Evolutionary conservation across 2,888 invertebrate genomes (phyloP).

Genomic region (Lepidochrysops patricia): DNA sequence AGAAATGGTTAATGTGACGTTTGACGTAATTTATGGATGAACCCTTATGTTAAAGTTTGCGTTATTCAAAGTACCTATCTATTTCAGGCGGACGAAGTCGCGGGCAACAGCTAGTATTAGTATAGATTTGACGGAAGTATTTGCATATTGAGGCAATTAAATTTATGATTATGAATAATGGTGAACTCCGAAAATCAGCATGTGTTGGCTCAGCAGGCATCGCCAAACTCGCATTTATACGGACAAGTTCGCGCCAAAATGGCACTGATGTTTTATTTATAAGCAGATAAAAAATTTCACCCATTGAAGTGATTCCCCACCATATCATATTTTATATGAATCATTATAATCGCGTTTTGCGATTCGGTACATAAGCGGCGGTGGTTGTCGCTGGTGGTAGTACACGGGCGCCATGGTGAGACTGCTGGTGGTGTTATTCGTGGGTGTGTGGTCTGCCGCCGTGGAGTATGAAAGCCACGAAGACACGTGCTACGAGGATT

Average conservation of each 20-base stretch:
- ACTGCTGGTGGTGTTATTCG: neutral
- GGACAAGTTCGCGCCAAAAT: neutral
- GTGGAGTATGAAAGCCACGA: neutral
- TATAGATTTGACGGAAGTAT: too few relatives aligned
- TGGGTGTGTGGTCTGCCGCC: neutral
- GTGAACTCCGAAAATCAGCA: too few relatives aligned
- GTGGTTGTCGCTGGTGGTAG: neutral
- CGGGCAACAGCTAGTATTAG: too few relatives aligned
- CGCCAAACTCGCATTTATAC: too few relatives aligned
- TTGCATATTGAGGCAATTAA: too few relatives aligned
- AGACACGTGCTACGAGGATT: neutral
- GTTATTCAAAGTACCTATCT: too few relatives aligned
- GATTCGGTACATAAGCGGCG: neutral
- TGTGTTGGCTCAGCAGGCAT: too few relatives aligned
- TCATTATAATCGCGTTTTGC: conserved; percentile 7
- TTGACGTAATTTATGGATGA: too few relatives aligned
- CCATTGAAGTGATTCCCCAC: neutral
- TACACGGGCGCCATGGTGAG: neutral
- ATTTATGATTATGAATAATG: too few relatives aligned
- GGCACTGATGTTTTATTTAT: neutral
- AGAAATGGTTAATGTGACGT: too few relatives aligned
- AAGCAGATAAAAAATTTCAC: neutral
- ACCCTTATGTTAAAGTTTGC: too few relatives aligned
- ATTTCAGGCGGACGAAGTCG: too few relatives aligned
- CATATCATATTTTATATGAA: neutral